Base-by-base conservation (phyloP, 2,113 vertebrate species). In the Vanacampus margaritifer region DNA sequence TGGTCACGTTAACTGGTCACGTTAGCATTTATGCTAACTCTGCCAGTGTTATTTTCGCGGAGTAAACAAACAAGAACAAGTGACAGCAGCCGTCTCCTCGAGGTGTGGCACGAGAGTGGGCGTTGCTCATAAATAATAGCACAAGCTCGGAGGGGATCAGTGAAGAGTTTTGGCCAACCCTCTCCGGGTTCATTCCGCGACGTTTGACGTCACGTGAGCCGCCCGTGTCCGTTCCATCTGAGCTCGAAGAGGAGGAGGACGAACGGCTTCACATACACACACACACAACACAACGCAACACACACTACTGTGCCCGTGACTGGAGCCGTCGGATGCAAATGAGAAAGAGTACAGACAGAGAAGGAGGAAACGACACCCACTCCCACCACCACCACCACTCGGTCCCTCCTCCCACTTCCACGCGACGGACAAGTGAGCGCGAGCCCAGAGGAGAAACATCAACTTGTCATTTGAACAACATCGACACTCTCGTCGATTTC, bases 201-300 rank as follows among this genome's bases (percentile, higher is more conserved):
- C 85, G 67, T 69, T 87, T 92, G 91, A 92, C 91, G 91, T 92
- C 91, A 92, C 91, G 84, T 87, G 89, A 90, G 79, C 81, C 72
- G 76, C 89, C 89, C 88, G 90, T 90, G 91, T 92, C 85, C 67
- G 86, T 87, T 92, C 91, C 92, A 92, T 89, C 92, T 93, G 91
- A 92, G 89, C 62, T 79, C 79, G 69, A 48, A 75, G 73, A 24
- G 12, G 72, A 57, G 73, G 73, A 76, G 73, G 54, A 75, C n/a
- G 28, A 4, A 32, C 79, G 77, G 69, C 78, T 82, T 82, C 79
- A 81, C 87, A 85, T 73, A 88, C 75, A 87, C 86, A 75, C 71
- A 72, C 84, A 81, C 88, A 74, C 87, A 83, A 51, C 48, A 51
- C 21, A n/a, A 51, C 48, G n/a, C 48, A 50, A 77, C 76, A 69